Evolutionary conservation across 1,140 invertebrate species (phyloP).

Genomic region (Pogonus chalceus): DNA sequence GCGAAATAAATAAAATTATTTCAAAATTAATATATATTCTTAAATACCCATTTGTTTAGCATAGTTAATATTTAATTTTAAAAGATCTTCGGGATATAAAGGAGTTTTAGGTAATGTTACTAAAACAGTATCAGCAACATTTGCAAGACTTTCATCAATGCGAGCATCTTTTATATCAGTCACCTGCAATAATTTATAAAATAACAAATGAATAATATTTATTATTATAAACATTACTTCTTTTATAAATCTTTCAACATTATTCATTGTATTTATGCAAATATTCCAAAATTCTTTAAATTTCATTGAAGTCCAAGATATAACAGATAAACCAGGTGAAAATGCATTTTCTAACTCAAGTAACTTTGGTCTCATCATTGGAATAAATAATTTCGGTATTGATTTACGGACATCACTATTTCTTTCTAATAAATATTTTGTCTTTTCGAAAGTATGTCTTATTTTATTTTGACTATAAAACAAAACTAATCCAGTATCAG

Average conservation of each 20-base stretch:
- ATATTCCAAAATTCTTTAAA: slow-evolving; percentile 52
- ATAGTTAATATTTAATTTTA: slow-evolving; percentile 49
- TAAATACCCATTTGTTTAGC: slow-evolving; percentile 43
- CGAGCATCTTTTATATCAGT: slow-evolving; percentile 66
- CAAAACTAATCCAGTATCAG: slow-evolving; percentile 53
- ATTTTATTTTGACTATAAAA: slow-evolving; percentile 57
- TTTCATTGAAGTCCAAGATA: slow-evolving; percentile 74
- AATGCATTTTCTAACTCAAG: slow-evolving; percentile 57
- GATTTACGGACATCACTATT: slow-evolving; percentile 44
- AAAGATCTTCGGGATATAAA: slow-evolving; percentile 51
- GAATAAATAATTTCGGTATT: slow-evolving; percentile 54
- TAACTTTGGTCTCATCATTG: slow-evolving; percentile 56
- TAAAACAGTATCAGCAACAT: slow-evolving; percentile 52
- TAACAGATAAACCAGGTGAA: slow-evolving; percentile 61
- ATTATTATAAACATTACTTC: too few species aligned
- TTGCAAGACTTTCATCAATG: slow-evolving; percentile 57
- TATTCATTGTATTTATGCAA: slow-evolving; percentile 45
- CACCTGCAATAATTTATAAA: slow-evolving; percentile 33
- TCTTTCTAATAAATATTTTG: slow-evolving; percentile 46
- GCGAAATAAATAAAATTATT: slow-evolving; percentile 19
- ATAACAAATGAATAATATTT: neutral
- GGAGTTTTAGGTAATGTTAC: slow-evolving; percentile 57
- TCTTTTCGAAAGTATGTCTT: slow-evolving; percentile 43
- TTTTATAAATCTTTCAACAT: slow-evolving; percentile 60
- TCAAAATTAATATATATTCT: slow-evolving; percentile 12